Evolutionary conservation across 2,113 vertebrate species (phyloP).

Genomic region (Pithys albifrons): DNA sequence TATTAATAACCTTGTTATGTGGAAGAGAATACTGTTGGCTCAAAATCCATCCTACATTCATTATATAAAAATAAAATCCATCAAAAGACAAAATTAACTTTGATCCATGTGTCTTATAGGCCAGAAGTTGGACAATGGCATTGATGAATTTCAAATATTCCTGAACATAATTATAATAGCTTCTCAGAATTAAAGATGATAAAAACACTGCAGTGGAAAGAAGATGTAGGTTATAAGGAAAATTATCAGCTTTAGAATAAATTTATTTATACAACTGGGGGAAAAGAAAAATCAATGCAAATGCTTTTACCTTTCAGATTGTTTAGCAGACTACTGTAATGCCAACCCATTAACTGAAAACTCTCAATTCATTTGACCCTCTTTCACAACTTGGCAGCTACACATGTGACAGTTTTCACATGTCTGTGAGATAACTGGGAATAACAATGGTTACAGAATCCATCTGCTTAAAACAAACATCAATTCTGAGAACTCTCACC

Average conservation of each 20-base stretch:
- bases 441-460: neutral
- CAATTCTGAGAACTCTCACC: neutral
- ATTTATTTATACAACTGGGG: constrained; percentile 3
- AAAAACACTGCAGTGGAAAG: neutral
- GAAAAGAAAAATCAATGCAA: neutral
- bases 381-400: neutral
- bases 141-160: constrained; percentile 2
- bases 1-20: neutral
- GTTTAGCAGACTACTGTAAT: neutral
- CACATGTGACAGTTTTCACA: neutral
- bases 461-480: neutral
- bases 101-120: neutral
- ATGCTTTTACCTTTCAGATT: constrained; percentile 13
- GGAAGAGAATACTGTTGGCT: neutral
- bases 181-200: neutral
- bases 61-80: neutral
- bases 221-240: neutral
- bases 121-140: neutral
- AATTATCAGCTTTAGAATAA: constrained; percentile 1
- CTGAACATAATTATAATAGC: neutral
- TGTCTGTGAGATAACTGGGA: neutral
- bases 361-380: neutral
- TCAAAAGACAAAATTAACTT: constrained; percentile 6
- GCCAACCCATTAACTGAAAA: constrained; percentile 1
- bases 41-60: neutral